Evolutionary conservation across 2,113 vertebrate genomes (phyloP).

Genomic region (Carassius gibelio): DNA sequence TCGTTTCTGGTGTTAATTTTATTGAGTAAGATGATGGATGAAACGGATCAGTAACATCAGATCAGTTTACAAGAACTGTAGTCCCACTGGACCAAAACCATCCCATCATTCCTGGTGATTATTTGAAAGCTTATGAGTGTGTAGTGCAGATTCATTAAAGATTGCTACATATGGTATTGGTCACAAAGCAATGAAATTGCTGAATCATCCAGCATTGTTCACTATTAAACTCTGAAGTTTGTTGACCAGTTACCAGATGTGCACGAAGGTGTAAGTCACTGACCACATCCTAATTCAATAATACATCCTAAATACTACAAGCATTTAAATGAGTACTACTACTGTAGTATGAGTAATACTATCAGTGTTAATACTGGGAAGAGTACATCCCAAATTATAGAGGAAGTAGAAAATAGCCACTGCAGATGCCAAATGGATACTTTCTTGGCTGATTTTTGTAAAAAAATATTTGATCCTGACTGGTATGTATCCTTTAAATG

Average conservation of each 20-base stretch:
- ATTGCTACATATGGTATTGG: background rate
- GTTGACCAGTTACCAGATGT: background rate
- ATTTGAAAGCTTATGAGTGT: slow-evolving; percentile 3
- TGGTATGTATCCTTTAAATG: no score
- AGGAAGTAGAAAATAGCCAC: no score
- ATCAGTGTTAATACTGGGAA: background rate
- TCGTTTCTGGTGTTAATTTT: background rate
- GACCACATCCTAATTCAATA: background rate
- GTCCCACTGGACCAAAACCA: slow-evolving; percentile 22
- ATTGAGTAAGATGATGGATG: background rate
- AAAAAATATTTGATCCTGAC: no score
- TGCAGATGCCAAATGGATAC: no score
- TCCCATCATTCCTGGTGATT: background rate
- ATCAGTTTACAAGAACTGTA: slow-evolving; percentile 3
- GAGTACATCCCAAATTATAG: no score
- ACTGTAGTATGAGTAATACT: no score
- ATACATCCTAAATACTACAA: background rate
- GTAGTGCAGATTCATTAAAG: background rate
- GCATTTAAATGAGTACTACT: no score
- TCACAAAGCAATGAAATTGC: background rate
- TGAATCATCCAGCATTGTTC: slow-evolving; percentile 8
- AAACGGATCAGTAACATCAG: slow-evolving; percentile 3
- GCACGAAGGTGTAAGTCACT: background rate
- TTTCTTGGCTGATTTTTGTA: no score
- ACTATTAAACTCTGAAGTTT: background rate